Conservation (phyloP, 2,113 vertebrate species). For the Atherinomorus stipes region DNA sequence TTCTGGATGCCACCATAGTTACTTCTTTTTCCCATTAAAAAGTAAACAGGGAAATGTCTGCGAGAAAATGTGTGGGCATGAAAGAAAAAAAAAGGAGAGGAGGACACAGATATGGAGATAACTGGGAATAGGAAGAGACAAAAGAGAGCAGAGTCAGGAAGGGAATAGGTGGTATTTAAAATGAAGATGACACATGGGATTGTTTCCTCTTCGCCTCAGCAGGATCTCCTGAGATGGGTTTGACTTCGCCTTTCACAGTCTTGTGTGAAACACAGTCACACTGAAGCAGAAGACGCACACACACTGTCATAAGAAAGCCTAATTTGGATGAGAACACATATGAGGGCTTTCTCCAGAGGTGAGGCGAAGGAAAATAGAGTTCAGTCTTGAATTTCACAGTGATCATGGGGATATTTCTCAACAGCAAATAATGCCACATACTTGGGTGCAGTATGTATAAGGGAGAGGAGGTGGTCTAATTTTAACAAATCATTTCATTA, state of each 20-base stretch:
- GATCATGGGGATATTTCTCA: constrained; percentile 47
- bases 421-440: constrained; percentile 42
- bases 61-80: constrained; percentile 51
- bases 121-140: constrained; percentile 48
- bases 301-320: constrained; percentile 21
- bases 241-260: constrained; percentile 65
- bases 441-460: not conserved
- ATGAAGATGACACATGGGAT: constrained; percentile 67
- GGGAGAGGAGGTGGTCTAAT: constrained; percentile 36
- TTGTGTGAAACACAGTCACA: constrained; percentile 38
- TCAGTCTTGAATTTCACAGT: constrained; percentile 50
- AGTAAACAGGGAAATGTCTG: constrained; percentile 61
- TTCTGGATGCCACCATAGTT: constrained; percentile 9
- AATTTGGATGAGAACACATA: constrained; percentile 49
- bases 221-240: constrained; percentile 56
- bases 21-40: constrained; percentile 33
- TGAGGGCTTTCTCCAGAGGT: constrained; percentile 52
- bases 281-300: constrained; percentile 13
- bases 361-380: constrained; percentile 41
- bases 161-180: constrained; percentile 68
- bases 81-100: constrained; percentile 23
- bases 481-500: constrained; percentile 40
- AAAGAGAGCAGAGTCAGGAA: constrained; percentile 40
- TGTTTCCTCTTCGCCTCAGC: constrained; percentile 50
- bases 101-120: constrained; percentile 17